phyloP scores from a whole-genome alignment of 2,888 invertebrate genomes.

The Pyrgus malvae region DNA sequence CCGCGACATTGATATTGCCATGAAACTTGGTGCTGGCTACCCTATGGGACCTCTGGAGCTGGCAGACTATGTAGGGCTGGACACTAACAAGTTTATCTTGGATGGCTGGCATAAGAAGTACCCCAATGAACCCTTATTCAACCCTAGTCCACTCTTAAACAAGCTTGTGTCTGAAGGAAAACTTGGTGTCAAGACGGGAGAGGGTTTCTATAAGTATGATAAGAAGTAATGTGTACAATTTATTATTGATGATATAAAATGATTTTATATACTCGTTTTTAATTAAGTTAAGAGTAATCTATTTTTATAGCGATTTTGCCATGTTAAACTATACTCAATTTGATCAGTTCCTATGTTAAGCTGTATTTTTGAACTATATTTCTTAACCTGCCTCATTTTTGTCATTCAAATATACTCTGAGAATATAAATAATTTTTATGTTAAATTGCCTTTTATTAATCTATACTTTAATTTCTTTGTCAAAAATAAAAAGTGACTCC shows the following conservation, averaged over 20 bases:
- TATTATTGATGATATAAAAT: background rate
- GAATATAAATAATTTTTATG: no score
- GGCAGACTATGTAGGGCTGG: slow-evolving; percentile 91
- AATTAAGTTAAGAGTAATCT: background rate
- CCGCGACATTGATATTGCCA: slow-evolving; percentile 92
- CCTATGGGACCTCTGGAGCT: slow-evolving; percentile 96
- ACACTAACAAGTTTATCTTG: slow-evolving; percentile 88
- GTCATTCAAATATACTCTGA: no score
- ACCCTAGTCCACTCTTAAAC: slow-evolving; percentile 77
- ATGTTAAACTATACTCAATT: background rate
- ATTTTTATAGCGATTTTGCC: background rate
- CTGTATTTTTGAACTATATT: background rate
- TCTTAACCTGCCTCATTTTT: no score
- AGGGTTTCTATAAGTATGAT: slow-evolving; percentile 90
- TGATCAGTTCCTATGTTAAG: background rate
- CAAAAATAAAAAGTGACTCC: no score
- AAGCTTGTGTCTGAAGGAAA: slow-evolving; percentile 90
- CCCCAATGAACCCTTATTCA: slow-evolving; percentile 56
- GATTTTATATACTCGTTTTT: background rate
- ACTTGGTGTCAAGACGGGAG: slow-evolving; percentile 89
- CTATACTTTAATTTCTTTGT: no score
- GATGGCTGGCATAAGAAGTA: slow-evolving; percentile 88
- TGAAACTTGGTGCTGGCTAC: slow-evolving; percentile 94
- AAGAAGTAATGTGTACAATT: background rate
- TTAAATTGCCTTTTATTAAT: no score